phyloP scores from a whole-genome alignment of 2,888 invertebrate genomes.

The Scaptodrosophila latifasciaeformis region DNA sequence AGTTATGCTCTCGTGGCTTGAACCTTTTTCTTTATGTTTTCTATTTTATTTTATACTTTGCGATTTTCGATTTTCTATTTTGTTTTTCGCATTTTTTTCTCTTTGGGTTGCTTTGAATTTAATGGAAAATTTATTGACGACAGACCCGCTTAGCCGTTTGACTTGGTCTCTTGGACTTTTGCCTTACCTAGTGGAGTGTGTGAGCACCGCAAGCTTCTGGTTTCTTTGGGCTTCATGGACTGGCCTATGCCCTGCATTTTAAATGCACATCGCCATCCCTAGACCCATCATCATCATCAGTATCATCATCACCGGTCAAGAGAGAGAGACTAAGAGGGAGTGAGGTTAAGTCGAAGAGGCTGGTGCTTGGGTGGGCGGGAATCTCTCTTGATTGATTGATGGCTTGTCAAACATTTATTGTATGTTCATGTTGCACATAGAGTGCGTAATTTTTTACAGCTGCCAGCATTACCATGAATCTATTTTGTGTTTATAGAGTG shows the following conservation, averaged over 20 bases:
- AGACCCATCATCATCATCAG: too few species aligned
- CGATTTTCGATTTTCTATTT: constrained; percentile 12
- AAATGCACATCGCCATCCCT: neutral
- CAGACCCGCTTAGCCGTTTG: constrained; percentile 67
- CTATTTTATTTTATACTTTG: constrained; percentile 2
- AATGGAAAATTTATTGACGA: constrained; percentile 72
- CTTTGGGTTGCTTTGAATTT: constrained; percentile 63
- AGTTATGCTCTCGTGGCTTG: too few species aligned
- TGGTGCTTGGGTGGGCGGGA: too few species aligned
- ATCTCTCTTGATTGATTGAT: too few species aligned
- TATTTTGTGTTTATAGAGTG: too few species aligned
- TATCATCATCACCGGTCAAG: too few species aligned
- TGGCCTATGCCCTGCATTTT: constrained; percentile 42
- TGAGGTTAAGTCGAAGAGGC: too few species aligned
- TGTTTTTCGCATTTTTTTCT: constrained; percentile 24
- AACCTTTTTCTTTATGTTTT: constrained; percentile 28
- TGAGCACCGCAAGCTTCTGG: constrained; percentile 44
- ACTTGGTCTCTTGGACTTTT: constrained; percentile 61
- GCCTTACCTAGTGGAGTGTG: constrained; percentile 12
- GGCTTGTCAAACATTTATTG: too few species aligned
- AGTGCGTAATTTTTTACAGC: too few species aligned
- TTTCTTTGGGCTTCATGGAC: constrained; percentile 48
- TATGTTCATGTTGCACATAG: too few species aligned
- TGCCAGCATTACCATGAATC: too few species aligned
- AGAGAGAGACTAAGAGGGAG: too few species aligned